Conservation (phyloP, 2,797 vertebrate genomes). For the Micropoecilia bifurca region DNA sequence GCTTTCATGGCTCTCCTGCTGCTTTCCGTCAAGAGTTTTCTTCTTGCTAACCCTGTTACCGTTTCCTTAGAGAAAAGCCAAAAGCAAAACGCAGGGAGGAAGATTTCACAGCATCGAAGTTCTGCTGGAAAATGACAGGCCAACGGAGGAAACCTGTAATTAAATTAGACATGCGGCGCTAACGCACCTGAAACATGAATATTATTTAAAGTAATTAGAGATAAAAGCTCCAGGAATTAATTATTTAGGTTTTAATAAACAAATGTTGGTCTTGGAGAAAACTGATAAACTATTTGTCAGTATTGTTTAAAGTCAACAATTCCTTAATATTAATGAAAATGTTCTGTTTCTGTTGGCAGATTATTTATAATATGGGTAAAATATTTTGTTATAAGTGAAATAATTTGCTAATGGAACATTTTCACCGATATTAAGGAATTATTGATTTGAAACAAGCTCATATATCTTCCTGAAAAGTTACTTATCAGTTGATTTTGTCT, state of each 20-base stretch:
- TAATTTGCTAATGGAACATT: too few species aligned
- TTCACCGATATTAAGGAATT: too few species aligned
- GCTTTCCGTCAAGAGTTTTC: too few species aligned
- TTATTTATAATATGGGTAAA: too few species aligned
- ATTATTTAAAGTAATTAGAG: neutral
- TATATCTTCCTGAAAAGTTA: too few species aligned
- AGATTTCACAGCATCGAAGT: neutral
- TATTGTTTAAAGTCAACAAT: too few species aligned
- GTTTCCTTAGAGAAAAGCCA: neutral
- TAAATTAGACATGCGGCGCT: neutral
- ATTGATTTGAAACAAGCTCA: too few species aligned
- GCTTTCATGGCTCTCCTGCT: neutral
- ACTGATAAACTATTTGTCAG: too few species aligned
- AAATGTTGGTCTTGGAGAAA: neutral
- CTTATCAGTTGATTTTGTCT: too few species aligned
- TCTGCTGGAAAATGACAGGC: neutral
- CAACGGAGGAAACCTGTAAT: neutral
- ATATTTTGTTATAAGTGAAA: too few species aligned
- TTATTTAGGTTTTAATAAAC: neutral
- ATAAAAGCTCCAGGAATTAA: neutral
- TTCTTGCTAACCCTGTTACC: neutral
- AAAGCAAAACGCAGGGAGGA: neutral
- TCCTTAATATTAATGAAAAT: too few species aligned
- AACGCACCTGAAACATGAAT: neutral
- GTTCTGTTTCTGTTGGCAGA: too few species aligned